These are phyloP conservation scores for Anhinga anhinga DNA, from an alignment of 2,113 vertebrate species.

Conservation along the genomic window DNA sequence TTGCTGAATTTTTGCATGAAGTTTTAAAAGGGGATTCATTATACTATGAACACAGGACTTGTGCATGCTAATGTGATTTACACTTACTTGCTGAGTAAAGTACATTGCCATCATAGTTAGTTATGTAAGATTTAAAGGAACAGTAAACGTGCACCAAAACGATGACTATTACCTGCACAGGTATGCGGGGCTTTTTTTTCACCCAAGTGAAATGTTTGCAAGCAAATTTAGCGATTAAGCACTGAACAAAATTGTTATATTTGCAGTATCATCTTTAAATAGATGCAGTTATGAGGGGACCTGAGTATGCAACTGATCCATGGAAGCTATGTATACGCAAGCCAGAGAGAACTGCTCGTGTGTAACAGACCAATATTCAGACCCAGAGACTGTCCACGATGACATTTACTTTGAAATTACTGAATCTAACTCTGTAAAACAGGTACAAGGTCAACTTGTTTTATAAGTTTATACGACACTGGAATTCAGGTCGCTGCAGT, in stretches of 20 bases:
- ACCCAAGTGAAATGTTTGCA: neutral
- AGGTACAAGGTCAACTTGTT: neutral
- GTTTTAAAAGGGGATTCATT: neutral
- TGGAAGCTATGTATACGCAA: neutral
- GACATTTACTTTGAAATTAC: neutral
- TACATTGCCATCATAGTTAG: slow-evolving; percentile 5
- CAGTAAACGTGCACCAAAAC: neutral
- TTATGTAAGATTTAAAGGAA: neutral
- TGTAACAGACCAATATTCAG: neutral
- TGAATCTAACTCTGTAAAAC: neutral
- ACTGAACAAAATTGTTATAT: neutral
- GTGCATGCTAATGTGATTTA: neutral
- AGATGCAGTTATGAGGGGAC: neutral
- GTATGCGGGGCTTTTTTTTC: neutral
- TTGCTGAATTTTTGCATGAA: neutral
- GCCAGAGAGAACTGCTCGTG: neutral
- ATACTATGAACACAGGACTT: neutral
- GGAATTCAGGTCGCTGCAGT: neutral
- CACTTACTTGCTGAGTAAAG: neutral
- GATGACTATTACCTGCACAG: neutral
- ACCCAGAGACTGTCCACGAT: neutral
- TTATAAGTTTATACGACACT: neutral
- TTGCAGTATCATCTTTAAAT: neutral
- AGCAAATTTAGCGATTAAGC: neutral
- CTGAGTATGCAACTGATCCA: neutral